phyloP scores from a whole-genome alignment of 2,888 invertebrate species.

The Baronia brevicornis region DNA sequence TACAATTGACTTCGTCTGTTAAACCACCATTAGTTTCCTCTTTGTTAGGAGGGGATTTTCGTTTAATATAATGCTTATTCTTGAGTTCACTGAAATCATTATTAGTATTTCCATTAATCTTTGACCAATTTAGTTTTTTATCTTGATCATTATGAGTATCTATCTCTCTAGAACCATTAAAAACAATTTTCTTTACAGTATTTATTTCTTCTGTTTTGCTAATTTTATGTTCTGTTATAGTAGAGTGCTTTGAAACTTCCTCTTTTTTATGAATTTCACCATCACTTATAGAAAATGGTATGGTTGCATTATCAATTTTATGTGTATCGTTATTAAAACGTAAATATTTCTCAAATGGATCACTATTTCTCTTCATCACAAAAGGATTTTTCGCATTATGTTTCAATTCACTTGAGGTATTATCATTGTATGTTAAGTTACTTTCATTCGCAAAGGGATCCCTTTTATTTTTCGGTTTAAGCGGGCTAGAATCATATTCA shows the following conservation, averaged over 20 bases:
- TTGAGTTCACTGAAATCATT: too few species aligned
- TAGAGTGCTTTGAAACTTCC: conserved; percentile 52
- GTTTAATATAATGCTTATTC: too few species aligned
- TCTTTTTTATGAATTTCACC: conserved; percentile 50
- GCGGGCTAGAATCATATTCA: conserved; percentile 29
- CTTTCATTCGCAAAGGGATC: conserved; percentile 30
- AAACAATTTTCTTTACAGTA: conserved; percentile 61
- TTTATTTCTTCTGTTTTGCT: conserved; percentile 66
- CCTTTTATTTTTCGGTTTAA: conserved; percentile 21
- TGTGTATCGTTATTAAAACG: conserved; percentile 39
- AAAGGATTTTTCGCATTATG: conserved; percentile 48
- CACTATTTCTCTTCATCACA: conserved; percentile 29
- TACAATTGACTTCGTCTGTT: too few species aligned
- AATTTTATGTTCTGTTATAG: conserved; percentile 58
- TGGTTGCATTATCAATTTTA: conserved; percentile 34
- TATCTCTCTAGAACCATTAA: conserved; percentile 50
- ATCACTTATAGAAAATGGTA: conserved; percentile 53
- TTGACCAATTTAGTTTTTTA: not conserved
- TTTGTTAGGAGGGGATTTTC: too few species aligned
- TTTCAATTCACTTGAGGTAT: conserved; percentile 21
- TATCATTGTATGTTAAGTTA: conserved; percentile 29
- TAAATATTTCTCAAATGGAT: conserved; percentile 51
- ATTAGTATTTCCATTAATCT: not conserved
- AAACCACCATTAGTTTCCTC: too few species aligned
- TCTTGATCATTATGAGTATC: conserved; percentile 14